A percentile compares a stretch with the other conserved stretches of the same genome.
These are phyloP conservation scores for Pangasius djambal DNA, from an alignment of 2,797 vertebrate genomes.

Conservation along the genomic window DNA sequence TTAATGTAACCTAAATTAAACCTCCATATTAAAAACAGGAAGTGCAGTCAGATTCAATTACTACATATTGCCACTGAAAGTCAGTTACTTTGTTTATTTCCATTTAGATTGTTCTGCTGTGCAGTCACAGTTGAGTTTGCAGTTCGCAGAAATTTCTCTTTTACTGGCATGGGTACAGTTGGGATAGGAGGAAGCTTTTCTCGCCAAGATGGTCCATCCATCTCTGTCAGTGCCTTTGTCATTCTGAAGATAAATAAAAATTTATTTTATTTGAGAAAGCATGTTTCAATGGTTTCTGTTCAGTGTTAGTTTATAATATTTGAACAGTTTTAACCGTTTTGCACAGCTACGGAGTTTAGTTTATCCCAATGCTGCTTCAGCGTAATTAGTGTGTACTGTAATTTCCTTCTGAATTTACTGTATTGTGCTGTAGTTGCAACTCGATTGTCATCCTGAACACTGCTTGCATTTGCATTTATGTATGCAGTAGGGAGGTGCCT, in stretches of 20 bases:
- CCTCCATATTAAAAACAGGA: not conserved
- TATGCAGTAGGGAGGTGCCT: not conserved
- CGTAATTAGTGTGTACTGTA: not conserved
- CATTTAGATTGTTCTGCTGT: constrained; percentile 61
- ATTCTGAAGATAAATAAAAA: constrained; percentile 76
- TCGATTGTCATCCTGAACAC: not conserved
- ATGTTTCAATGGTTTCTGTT: not conserved
- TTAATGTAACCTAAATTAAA: not conserved
- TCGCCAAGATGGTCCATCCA: constrained; percentile 85
- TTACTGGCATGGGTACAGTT: constrained; percentile 80
- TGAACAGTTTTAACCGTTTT: not conserved
- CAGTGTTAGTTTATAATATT: not conserved
- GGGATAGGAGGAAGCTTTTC: constrained; percentile 89
- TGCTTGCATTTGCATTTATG: not conserved
- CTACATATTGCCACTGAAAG: not conserved
- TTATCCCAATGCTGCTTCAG: not conserved
- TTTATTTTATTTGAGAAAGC: not conserved
- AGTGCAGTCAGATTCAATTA: not conserved
- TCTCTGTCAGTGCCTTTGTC: constrained; percentile 86
- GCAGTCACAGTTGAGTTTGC: constrained; percentile 1
- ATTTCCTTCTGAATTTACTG: not conserved
- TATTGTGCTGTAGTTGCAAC: not conserved
- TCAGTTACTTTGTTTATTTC: constrained; percentile 60
- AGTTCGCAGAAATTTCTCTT: constrained; percentile 71
- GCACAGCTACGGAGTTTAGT: not conserved